Base-by-base conservation (phyloP, 2,888 invertebrate genomes). In the Chymomyza amoena region DNA sequence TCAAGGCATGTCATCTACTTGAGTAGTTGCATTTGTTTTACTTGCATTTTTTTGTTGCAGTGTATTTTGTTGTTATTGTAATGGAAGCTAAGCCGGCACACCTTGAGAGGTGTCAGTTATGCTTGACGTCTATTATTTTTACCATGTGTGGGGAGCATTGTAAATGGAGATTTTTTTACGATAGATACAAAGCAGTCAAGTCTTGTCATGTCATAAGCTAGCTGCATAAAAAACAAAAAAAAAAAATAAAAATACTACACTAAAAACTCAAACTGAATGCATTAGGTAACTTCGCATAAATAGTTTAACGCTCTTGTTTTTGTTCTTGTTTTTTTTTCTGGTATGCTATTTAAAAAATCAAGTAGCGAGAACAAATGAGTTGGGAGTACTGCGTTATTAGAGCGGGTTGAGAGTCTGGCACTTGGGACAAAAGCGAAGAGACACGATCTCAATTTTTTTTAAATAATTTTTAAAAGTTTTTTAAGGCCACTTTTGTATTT, bases 1-100 rank as follows among this genome's bases (percentile, higher is more conserved):
- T 25, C 45, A 56, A 57, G 64, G 71, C 71, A 61, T 64, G 79
- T 72, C 74, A 75, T 63, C 67, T 70, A 66, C 65, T 59, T 70
- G 52, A 75, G 64, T 68, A 45, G 39, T 45, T 70, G 73, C 70
- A 67, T 28, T 61, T 54, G 64, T 51, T 20, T 50, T 57, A 54
- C 32, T 32, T 32, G 32, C 4, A 7, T 56, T 20, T 56, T 57
- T 64, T 57, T 52, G 60, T 56, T 62, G 36, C 61, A 52, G 39
- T 15, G 32, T 32, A 32, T 45, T 10, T 45, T 10, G 13, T 4
- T 45, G 39, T 45, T 45, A 13, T 45, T 45, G 39, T 45, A 50
- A 60, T 51, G 73, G 28, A 62, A 50, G 39, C 45, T 51, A 52
- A 56, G 6, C 15, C 51, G 5, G 60, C 15, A 45, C 39, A 45